Base-by-base conservation (phyloP, 2,797 vertebrate genomes). In the Pseudochaenichthys georgianus region DNA sequence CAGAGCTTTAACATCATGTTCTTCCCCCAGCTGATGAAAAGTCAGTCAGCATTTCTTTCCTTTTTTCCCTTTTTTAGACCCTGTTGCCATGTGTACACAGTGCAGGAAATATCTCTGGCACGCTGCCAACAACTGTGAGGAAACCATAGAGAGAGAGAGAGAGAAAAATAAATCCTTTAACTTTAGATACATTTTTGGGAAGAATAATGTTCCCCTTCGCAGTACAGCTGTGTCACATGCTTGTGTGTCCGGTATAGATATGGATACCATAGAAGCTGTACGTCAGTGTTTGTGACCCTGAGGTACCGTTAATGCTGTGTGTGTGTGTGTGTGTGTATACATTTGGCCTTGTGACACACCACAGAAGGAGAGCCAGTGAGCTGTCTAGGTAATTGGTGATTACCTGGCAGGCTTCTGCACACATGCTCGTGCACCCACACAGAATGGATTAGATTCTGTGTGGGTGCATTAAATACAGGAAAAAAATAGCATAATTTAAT, bases 331-430 rank as follows among this genome's bases (percentile, higher is more conserved):
- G 64, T 51, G 59, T 68, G 70, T 21, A 74, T 74, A 45, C 55
- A 50, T 80, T 84, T 93, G 93, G 91, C 89, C 80, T 72, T 11
- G 23, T 74, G 89, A 91, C 93, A 91, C 87, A 77, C 83, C 63
- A 46, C 55, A 70, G 78, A 72, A 78, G 82, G 75, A 71, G 75
- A 76, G 84, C 87, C 87, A 89, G 83, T 75, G 83, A 92, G 90
- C 89, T 81, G 80, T 90, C 87, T 72, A 38, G 83, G 93, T 95
- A 95, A 94, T 94, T 93, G 93, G 92, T 88, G 83, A 88, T 85
- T 91, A 93, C 93, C 93, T 93, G 89, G 89, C 92, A 90, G 86
- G 85, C 80, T 83, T 87, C 78, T 75, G 73, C 75, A 34, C 83
- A 52, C 51, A 13, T 17, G 10, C 68, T 5, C 66, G 23, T 55